A percentile compares a stretch with the other conserved stretches of the same genome.
phyloP scores from a whole-genome alignment of 1,140 invertebrate species.

The Caenorhabditis elegans region DNA sequence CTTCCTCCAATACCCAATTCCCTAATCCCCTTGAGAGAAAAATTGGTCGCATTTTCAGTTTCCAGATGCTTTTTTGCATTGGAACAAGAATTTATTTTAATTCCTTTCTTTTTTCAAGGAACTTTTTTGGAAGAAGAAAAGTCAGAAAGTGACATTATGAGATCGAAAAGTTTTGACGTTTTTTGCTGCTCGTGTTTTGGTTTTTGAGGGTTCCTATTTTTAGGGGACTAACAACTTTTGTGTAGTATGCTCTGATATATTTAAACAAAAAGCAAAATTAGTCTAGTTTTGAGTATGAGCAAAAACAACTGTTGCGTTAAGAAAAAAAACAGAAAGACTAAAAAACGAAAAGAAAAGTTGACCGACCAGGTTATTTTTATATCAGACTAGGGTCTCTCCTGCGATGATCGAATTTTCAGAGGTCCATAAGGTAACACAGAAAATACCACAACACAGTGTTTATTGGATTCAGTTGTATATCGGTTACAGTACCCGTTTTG shows the following conservation, averaged over 20 bases:
- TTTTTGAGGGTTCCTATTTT: too few species aligned
- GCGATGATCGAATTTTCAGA: too few species aligned
- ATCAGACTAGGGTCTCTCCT: too few species aligned
- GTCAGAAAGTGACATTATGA: too few species aligned
- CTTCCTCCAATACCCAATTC: neutral
- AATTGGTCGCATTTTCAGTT: conserved; percentile 20
- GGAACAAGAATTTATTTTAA: neutral
- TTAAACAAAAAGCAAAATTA: neutral
- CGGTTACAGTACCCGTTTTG: too few species aligned
- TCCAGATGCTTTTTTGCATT: neutral
- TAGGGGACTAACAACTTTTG: too few species aligned
- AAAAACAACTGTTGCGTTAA: neutral
- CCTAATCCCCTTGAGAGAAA: conserved; percentile 4
- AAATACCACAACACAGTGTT: too few species aligned
- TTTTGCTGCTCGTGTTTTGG: too few species aligned
- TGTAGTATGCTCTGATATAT: too few species aligned
- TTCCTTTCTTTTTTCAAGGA: too few species aligned
- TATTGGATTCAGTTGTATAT: neutral
- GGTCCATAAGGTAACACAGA: too few species aligned
- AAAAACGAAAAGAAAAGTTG: neutral
- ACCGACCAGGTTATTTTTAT: neutral
- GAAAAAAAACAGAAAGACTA: neutral
- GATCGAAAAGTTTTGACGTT: neutral
- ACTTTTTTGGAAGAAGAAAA: neutral
- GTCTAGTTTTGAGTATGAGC: neutral